Percentiles rank a stretch among this genome's conserved stretches.
These are phyloP conservation scores for Bombus polaris DNA, from an alignment of 1,140 invertebrate genomes.

Conservation along the genomic window DNA sequence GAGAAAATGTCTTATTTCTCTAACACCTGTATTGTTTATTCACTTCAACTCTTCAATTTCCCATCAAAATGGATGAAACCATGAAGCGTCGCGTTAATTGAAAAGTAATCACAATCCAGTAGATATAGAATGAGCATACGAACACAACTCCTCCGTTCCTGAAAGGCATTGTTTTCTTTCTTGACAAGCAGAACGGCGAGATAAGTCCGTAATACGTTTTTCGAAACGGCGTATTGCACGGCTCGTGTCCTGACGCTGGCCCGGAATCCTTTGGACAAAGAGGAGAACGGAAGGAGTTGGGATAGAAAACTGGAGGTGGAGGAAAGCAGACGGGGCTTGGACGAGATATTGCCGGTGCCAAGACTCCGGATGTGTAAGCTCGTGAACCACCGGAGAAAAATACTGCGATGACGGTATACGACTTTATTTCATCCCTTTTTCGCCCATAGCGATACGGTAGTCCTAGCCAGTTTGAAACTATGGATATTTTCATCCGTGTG, in stretches of 20 bases:
- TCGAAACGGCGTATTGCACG: slow-evolving; percentile 54
- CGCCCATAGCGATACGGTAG: slow-evolving; percentile 30
- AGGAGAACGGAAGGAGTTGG: not conserved
- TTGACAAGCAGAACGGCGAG: slow-evolving; percentile 45
- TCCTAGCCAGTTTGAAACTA: not conserved
- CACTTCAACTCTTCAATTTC: not conserved
- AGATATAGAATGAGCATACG: not conserved
- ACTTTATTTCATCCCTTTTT: slow-evolving; percentile 50
- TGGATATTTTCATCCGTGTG: slow-evolving; percentile 47
- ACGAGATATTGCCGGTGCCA: slow-evolving; percentile 63
- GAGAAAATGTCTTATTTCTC: no score
- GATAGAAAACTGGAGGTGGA: not conserved
- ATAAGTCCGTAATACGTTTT: slow-evolving; percentile 66
- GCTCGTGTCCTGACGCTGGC: slow-evolving; percentile 31
- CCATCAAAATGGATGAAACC: not conserved
- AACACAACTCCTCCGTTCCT: not conserved
- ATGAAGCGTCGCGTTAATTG: slow-evolving; percentile 30
- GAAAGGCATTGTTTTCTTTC: slow-evolving; percentile 50
- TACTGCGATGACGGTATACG: slow-evolving; percentile 50
- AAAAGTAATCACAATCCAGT: not conserved
- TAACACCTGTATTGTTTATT: not conserved
- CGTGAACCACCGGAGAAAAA: slow-evolving; percentile 52
- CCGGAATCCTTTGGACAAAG: slow-evolving; percentile 58
- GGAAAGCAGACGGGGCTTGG: not conserved
- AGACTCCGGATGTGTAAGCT: slow-evolving; percentile 57